Evolutionary conservation across 2,888 invertebrate species (phyloP).

Genomic region (Nephrotoma appendiculata): DNA sequence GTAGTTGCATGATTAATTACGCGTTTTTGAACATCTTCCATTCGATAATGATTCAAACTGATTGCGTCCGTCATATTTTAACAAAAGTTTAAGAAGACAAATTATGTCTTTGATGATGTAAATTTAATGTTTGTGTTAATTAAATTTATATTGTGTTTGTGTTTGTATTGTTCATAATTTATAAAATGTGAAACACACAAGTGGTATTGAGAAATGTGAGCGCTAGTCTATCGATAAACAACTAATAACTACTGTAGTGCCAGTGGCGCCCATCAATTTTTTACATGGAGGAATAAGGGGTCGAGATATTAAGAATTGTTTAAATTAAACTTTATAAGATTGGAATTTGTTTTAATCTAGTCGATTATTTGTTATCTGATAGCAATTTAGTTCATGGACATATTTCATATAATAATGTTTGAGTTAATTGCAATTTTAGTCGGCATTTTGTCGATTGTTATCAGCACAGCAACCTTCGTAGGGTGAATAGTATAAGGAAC

Average conservation of each 20-base stretch:
- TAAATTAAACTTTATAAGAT: no score
- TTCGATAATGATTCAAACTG: background rate
- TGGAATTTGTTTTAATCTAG: no score
- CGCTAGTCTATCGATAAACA: background rate
- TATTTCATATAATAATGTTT: no score
- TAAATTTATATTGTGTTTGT: background rate
- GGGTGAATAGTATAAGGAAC: no score
- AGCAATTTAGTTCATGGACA: no score
- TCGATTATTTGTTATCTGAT: no score
- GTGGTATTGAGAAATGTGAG: background rate
- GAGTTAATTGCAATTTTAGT: no score
- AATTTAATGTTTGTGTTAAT: background rate
- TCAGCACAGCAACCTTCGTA: no score
- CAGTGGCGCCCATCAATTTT: background rate
- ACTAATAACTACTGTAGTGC: no score
- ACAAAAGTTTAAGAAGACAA: background rate
- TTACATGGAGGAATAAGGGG: no score
- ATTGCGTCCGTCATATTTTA: background rate
- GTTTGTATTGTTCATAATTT: background rate
- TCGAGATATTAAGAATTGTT: no score
- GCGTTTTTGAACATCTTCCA: background rate
- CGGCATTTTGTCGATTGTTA: no score
- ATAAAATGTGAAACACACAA: background rate
- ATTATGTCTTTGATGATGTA: background rate
- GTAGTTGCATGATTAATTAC: background rate